phyloP scores from a whole-genome alignment of 2,113 vertebrate species.

The Catagonus wagneri region DNA sequence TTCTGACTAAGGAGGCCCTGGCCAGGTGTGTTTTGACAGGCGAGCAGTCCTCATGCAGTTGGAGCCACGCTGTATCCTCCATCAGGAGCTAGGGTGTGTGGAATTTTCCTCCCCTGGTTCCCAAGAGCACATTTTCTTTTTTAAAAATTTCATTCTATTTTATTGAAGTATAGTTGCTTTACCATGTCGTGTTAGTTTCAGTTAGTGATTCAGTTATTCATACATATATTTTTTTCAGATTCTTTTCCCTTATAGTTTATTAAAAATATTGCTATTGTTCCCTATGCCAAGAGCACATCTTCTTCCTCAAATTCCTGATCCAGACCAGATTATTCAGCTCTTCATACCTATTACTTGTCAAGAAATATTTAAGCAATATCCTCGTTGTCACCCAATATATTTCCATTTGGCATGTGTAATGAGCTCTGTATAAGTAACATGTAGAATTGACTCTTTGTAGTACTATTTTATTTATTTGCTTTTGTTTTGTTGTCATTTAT shows the following conservation, averaged over 20 bases:
- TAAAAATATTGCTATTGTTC: too few relatives aligned
- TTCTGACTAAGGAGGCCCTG: neutral
- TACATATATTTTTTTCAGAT: too few relatives aligned
- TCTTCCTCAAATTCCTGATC: neutral
- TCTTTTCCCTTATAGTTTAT: too few relatives aligned
- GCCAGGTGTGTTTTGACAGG: neutral
- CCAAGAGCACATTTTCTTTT: neutral
- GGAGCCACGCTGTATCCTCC: accelerated
- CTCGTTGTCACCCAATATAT: neutral
- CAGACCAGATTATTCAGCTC: neutral
- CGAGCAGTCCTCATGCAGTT: accelerated
- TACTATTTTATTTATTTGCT: neutral
- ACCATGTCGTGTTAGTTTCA: too few relatives aligned
- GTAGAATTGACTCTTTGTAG: neutral
- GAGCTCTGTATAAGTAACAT: too few relatives aligned
- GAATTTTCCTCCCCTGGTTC: neutral
- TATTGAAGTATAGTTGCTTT: too few relatives aligned
- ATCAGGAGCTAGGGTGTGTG: accelerated
- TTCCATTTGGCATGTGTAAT: neutral
- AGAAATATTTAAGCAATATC: neutral
- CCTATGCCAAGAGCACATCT: neutral
- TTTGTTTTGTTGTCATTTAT: neutral
- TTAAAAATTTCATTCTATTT: too few relatives aligned
- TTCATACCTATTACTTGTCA: neutral
- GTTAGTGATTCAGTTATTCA: too few relatives aligned